Conservation (phyloP, 2,113 vertebrate genomes). For the Sinosuthora webbiana region DNA sequence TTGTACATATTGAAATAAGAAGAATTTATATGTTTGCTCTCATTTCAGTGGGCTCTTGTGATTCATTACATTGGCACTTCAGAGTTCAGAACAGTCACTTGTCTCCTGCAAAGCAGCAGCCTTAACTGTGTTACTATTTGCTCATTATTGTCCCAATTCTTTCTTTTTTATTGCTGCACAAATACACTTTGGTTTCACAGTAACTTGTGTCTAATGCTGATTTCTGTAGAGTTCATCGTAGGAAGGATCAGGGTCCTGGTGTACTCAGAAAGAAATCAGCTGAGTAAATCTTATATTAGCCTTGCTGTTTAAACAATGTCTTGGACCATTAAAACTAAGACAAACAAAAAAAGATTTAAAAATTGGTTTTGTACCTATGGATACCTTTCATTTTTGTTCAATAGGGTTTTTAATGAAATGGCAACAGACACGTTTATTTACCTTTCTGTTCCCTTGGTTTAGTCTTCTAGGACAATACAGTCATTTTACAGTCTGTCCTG, state of each 20-base stretch:
- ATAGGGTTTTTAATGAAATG: neutral
- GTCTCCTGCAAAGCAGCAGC: conserved; percentile 36
- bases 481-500: neutral
- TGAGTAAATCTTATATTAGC: neutral
- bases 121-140: neutral
- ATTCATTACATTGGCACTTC: conserved; percentile 47
- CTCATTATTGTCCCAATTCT: conserved; percentile 18
- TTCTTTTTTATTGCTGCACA: conserved; percentile 13
- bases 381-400: neutral
- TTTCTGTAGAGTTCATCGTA: neutral
- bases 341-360: neutral
- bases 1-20: conserved; percentile 21
- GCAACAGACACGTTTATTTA: neutral
- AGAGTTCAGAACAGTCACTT: conserved; percentile 41
- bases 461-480: neutral
- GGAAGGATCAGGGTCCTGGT: neutral
- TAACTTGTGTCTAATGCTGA: neutral
- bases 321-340: neutral
- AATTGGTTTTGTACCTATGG: neutral
- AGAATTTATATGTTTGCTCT: conserved; percentile 44
- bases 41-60: conserved; percentile 47
- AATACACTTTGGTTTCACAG: conserved; percentile 8
- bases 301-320: neutral
- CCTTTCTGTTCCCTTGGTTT: neutral
- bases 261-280: neutral